Evolutionary conservation across 1,140 invertebrate species (phyloP), one percentile per base, ranked within the genome.

Genomic region (Polypedilum vanderplanki): DNA sequence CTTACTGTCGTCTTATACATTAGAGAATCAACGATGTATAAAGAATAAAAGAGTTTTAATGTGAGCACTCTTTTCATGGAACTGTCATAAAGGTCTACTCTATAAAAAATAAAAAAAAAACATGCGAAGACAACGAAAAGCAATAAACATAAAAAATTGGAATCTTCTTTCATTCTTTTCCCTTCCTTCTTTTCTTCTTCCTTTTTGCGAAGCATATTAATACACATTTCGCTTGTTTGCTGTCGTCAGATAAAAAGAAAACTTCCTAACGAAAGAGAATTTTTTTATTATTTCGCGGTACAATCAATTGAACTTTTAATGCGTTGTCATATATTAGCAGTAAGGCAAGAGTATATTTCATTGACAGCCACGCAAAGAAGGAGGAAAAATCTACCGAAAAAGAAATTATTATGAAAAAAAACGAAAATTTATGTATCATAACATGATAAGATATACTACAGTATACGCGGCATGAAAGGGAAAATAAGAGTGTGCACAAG

Each of bases 401-500:
- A n/a, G n/a, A n/a, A n/a, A n/a, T n/a, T n/a, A n/a, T n/a, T n/a
- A n/a, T n/a, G n/a, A 46, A 46, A 10, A 46, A 10, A 46, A 46
- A 46, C 9, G 41, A 46, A 57, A 57, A 57, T 57, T 57, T 57
- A 57, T 57, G 46, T 57, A 57, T 57, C 46, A 57, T 57, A 57
- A 57, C 46, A 57, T 57, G 46, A 57, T 57, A 57, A 57, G 46
- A 57, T n/a, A 33, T 33, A 33, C 5, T 33, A 33, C 5, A 5
- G 24, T 33, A 3, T n/a, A 12, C 46, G 46, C 46, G 12, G 46
- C 12, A 57, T 57, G 46, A 57, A 57, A 57, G 46, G 46, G 46
- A 57, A 57, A 57, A 57, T 57, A 57, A 57, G 46, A 12, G n/a
- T 12, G 12, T 10, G 15, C 46, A 15, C 12, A 15, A 15, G 12